phyloP scores from a whole-genome alignment of 2,113 vertebrate species.

The Phylloscopus trochiloides region DNA sequence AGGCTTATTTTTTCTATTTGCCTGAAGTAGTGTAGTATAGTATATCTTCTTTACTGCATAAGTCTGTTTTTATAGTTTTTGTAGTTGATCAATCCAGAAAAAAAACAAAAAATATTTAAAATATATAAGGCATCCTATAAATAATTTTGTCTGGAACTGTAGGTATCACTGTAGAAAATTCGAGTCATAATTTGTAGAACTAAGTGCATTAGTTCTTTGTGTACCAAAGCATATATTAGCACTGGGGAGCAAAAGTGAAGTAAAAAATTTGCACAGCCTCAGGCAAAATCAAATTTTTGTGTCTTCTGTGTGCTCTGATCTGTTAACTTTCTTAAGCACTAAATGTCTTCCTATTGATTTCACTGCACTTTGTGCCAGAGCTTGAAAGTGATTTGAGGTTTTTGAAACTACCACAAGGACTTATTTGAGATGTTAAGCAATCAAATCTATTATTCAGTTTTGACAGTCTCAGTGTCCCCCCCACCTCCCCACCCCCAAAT shows the following conservation, averaged over 20 bases:
- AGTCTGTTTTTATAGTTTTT: background rate
- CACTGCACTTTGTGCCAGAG: background rate
- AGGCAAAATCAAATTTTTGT: background rate
- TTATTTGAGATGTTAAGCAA: background rate
- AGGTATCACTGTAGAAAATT: background rate
- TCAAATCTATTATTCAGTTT: background rate
- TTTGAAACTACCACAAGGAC: background rate
- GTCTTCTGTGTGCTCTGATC: background rate
- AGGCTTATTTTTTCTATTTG: background rate
- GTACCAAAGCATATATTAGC: fast-evolving
- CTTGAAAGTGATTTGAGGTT: background rate
- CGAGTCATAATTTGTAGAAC: background rate
- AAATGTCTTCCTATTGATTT: background rate
- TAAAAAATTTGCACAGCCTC: background rate
- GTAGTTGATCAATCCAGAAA: background rate
- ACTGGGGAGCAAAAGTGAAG: background rate
- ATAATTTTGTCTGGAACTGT: background rate
- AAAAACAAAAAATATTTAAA: background rate
- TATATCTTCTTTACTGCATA: background rate
- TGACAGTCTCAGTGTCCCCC: background rate
- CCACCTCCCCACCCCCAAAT: background rate
- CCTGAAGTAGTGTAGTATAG: background rate
- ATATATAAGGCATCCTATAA: background rate
- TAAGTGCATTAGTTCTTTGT: background rate
- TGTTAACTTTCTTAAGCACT: background rate